Evolutionary conservation across 2,113 vertebrate genomes (phyloP).

Genomic region (Motacilla tschutschensis): DNA sequence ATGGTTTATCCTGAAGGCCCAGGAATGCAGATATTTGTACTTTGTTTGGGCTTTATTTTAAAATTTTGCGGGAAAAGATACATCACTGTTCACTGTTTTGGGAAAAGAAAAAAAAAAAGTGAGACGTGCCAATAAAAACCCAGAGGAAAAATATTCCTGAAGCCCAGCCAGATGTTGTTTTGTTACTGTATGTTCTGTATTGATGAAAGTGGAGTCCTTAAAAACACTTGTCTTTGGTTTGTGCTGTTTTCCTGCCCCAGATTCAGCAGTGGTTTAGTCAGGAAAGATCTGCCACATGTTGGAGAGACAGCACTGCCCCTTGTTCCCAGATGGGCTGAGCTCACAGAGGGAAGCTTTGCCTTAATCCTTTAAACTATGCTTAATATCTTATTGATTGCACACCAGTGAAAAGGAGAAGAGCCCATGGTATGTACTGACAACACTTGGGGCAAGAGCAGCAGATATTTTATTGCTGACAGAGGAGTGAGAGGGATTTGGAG

Average conservation of each 20-base stretch:
- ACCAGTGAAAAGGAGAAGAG: background rate
- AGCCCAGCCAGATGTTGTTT: slow-evolving; percentile 48
- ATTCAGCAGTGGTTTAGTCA: background rate
- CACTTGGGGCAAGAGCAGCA: background rate
- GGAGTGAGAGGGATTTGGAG: background rate
- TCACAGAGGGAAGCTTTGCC: background rate
- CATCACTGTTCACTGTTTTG: slow-evolving; percentile 6
- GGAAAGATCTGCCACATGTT: background rate
- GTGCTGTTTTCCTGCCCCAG: background rate
- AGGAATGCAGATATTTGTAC: slow-evolving; percentile 36
- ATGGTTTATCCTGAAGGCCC: slow-evolving; percentile 51
- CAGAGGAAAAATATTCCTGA: background rate
- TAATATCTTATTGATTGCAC: background rate
- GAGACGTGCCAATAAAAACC: slow-evolving; percentile 26
- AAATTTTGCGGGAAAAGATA: slow-evolving; percentile 39
- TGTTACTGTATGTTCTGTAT: slow-evolving; percentile 32
- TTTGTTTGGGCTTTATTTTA: slow-evolving; percentile 42
- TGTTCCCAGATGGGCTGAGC: background rate
- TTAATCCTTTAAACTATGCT: background rate
- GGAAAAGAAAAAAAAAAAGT: background rate
- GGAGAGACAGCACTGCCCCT: background rate
- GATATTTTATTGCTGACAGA: background rate
- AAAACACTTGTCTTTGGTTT: background rate
- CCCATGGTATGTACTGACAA: background rate
- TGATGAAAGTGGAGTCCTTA: background rate